A percentile compares a stretch with the other conserved stretches of the same genome.
phyloP scores from a whole-genome alignment of 2,888 invertebrate genomes.

The Pachydiplax longipennis region DNA sequence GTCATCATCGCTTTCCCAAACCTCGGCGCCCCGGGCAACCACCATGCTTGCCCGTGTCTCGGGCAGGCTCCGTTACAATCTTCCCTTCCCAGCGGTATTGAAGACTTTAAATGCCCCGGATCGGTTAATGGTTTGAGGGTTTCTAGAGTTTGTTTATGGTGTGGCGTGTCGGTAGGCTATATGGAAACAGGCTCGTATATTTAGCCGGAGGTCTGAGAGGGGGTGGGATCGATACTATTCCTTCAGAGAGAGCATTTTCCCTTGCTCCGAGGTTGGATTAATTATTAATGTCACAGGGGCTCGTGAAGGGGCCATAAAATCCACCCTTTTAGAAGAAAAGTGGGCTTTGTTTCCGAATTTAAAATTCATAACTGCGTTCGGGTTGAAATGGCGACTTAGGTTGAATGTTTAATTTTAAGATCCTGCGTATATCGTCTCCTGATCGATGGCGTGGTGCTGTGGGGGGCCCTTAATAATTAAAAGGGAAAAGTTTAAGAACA shows the following conservation, averaged over 20 bases:
- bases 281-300: background rate
- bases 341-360: background rate
- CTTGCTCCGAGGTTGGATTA: background rate
- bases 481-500: background rate
- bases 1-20: too few relatives aligned
- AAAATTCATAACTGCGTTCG: background rate
- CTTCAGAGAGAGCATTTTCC: background rate
- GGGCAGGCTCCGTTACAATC: background rate
- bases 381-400: background rate
- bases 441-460: background rate
- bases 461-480: background rate
- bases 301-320: too few relatives aligned
- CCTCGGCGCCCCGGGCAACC: background rate
- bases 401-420: background rate
- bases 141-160: background rate
- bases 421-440: background rate
- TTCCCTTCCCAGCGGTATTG: background rate
- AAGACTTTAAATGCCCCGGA: background rate
- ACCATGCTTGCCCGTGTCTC: background rate
- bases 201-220: background rate
- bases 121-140: background rate
- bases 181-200: background rate
- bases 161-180: background rate
- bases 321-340: too few relatives aligned
- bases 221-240: background rate